Evolutionary conservation across 2,797 vertebrate species (phyloP).

Genomic region (Merluccius polli): DNA sequence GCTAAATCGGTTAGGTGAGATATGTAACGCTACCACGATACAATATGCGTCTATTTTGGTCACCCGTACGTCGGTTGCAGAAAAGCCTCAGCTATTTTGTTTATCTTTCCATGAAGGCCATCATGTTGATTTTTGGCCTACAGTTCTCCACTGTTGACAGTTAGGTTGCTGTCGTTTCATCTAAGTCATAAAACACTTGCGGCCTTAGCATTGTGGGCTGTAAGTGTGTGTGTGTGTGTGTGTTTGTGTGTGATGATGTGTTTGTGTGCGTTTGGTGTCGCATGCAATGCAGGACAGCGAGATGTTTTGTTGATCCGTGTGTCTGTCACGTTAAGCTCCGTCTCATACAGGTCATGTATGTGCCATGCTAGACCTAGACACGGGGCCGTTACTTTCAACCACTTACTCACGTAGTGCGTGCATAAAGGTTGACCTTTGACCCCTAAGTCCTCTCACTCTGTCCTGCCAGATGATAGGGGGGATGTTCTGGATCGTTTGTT

Average conservation of each 20-base stretch:
- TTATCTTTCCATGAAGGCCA: not conserved
- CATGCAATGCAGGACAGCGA: not conserved
- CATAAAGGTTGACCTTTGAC: not conserved
- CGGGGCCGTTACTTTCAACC: not conserved
- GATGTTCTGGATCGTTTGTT: not conserved
- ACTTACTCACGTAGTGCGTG: too few species aligned
- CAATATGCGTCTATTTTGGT: not conserved
- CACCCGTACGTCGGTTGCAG: not conserved
- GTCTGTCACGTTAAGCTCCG: not conserved
- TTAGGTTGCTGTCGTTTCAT: not conserved
- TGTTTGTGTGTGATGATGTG: not conserved
- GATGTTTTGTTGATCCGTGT: not conserved
- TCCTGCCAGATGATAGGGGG: not conserved
- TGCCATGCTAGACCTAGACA: not conserved
- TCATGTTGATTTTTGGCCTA: not conserved
- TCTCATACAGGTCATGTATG: not conserved
- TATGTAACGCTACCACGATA: not conserved
- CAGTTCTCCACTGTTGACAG: not conserved
- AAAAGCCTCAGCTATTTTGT: not conserved
- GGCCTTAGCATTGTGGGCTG: not conserved
- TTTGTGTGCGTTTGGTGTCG: not conserved
- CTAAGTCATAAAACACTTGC: not conserved
- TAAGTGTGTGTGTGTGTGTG: not conserved
- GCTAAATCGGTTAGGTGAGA: not conserved
- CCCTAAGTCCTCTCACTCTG: not conserved